Conservation (phyloP, 2,888 invertebrate species). For the Mesorhabditis belari region DNA sequence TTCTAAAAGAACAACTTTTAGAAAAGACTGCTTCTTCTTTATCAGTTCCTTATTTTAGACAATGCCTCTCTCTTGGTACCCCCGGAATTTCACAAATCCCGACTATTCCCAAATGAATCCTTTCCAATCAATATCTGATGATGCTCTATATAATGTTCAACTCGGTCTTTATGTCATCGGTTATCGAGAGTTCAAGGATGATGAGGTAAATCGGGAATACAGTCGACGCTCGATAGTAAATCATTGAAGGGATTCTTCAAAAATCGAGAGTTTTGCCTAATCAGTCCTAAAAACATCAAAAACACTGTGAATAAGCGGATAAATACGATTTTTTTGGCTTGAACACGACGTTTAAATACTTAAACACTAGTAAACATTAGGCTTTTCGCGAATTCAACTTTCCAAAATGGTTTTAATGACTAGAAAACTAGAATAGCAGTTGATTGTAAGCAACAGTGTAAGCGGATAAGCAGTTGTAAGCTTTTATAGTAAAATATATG, state of each 20-base stretch:
- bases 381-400: no score
- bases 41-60: slow-evolving; percentile 17
- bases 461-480: no score
- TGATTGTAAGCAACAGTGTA: no score
- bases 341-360: background rate
- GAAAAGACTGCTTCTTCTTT: background rate
- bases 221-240: no score
- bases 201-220: slow-evolving; percentile 28
- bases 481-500: no score
- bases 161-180: slow-evolving; percentile 50
- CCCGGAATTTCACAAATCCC: slow-evolving; percentile 51
- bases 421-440: no score
- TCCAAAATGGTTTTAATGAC: no score
- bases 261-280: no score
- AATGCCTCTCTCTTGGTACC: slow-evolving; percentile 52
- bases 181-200: slow-evolving; percentile 47
- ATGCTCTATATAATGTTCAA: slow-evolving; percentile 46
- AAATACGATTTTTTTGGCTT: no score
- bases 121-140: slow-evolving; percentile 40
- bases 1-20: background rate
- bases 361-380: background rate
- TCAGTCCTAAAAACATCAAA: no score
- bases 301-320: no score
- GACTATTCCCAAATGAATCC: slow-evolving; percentile 27
- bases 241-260: no score